Evolutionary conservation across 2,888 invertebrate species (phyloP).

Genomic region (Drosophila neutralis): DNA sequence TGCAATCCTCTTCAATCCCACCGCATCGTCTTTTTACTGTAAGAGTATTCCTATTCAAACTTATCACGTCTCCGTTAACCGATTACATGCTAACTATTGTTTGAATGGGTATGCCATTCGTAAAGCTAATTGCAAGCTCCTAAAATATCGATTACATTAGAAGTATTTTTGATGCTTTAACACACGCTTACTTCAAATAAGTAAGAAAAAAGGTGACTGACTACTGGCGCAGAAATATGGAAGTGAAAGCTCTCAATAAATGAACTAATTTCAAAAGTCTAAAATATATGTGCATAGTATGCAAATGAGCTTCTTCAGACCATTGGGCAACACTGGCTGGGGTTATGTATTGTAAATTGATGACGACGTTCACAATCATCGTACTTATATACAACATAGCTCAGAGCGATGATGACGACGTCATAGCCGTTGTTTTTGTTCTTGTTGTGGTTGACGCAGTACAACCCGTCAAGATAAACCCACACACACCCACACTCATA

Average conservation of each 20-base stretch:
- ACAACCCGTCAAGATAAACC: conserved; percentile 39
- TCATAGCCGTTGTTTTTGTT: conserved; percentile 22
- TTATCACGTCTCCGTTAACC: not conserved
- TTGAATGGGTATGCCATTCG: not conserved
- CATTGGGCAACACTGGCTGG: not conserved
- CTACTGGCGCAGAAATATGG: not conserved
- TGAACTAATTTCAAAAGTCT: not conserved
- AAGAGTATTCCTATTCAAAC: not conserved
- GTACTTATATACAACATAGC: conserved; percentile 32
- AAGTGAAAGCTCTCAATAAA: not conserved
- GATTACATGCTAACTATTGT: not conserved
- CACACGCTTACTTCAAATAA: not conserved
- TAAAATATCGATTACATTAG: not conserved
- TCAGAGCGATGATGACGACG: conserved; percentile 40
- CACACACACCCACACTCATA: conserved; percentile 13
- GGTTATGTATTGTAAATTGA: conserved; percentile 29
- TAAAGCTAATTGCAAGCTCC: not conserved
- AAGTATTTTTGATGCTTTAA: not conserved
- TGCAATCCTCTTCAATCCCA: not conserved
- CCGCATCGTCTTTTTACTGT: not conserved
- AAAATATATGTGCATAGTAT: not conserved
- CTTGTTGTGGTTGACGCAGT: conserved; percentile 50
- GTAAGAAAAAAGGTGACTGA: not conserved
- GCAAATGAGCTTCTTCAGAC: not conserved
- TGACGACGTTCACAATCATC: conserved; percentile 53